Evolutionary conservation across 2,888 invertebrate genomes (phyloP), one percentile per base, ranked within the genome.

Genomic region (Rhagonycha fulva): DNA sequence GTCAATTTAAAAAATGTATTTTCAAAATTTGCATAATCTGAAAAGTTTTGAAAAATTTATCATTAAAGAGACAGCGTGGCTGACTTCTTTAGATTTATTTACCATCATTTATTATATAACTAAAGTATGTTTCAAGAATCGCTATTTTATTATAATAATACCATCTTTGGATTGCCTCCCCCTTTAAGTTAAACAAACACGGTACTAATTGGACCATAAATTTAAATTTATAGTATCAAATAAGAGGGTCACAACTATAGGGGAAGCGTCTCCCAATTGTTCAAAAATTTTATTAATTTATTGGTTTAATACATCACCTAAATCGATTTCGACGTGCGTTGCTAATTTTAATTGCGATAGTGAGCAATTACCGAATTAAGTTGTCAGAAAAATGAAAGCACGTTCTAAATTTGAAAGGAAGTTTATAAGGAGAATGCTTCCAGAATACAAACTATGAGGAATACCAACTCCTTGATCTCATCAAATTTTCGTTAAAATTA

Each of bases 401-500:
- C 47, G 47, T 47, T n/a, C 47, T 47, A 4, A 47, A 47, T 47
- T 47, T 47, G 47, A n/a, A 47, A 47, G 47, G 47, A 47, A 47
- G 47, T 47, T 47, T 47, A 47, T 47, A 47, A 47, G 47, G n/a
- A 47, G n/a, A n/a, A 47, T 47, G 47, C 47, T 7, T n/a, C n/a
- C n/a, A 47, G 47, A 47, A 47, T 47, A 47, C 47, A 47, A 47
- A 47, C 47, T 47, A 47, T n/a, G 47, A n/a, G n/a, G n/a, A 47
- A 47, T 47, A 7, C 47, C n/a, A n/a, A n/a, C 47, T 68, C 60
- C 14, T n/a, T 76, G 72, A 76, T 76, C 76, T 72, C 72, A 76
- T 76, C 70, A 76, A 72, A 76, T 30, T 72, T 76, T 76, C 72
- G 72, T 76, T 70, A 70, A 72, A 76, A 76, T 76, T 76, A 76